These are phyloP conservation scores for Chymomyza caudatula DNA, from an alignment of 2,888 invertebrate species.

Conservation along the genomic window DNA sequence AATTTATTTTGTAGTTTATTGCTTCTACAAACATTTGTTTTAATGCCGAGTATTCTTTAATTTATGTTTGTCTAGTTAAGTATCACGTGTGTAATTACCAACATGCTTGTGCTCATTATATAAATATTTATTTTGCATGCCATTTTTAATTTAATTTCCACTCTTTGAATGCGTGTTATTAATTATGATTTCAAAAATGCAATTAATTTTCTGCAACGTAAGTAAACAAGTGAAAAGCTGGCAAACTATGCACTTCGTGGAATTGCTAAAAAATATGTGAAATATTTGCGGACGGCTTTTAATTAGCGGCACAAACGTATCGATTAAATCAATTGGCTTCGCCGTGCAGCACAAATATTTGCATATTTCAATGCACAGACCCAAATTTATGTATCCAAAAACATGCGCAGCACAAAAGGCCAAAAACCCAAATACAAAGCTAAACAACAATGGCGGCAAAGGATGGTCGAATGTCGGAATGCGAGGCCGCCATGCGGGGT, in stretches of 20 bases:
- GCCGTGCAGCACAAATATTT: conserved; percentile 53
- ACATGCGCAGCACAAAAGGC: conserved; percentile 44
- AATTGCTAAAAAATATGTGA: background rate
- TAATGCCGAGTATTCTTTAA: too few relatives aligned
- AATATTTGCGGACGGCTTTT: conserved; percentile 50
- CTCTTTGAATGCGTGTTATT: too few relatives aligned
- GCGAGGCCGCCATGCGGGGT: background rate
- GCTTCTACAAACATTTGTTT: too few relatives aligned
- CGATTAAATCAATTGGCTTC: background rate
- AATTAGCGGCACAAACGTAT: conserved; percentile 51
- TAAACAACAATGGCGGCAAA: background rate
- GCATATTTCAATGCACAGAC: conserved; percentile 64
- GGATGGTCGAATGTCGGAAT: background rate
- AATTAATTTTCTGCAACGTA: background rate
- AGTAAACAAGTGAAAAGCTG: conserved; percentile 2
- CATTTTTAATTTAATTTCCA: background rate
- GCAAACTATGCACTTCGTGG: conserved; percentile 16
- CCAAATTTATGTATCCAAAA: conserved; percentile 35
- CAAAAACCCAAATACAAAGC: background rate
- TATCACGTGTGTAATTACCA: background rate
- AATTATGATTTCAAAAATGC: background rate
- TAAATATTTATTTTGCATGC: background rate
- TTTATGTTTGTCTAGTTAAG: too few relatives aligned
- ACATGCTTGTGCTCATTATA: background rate
- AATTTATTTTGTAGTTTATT: too few relatives aligned